Conservation (phyloP, 2,888 invertebrate species). For the Acronicta alni region DNA sequence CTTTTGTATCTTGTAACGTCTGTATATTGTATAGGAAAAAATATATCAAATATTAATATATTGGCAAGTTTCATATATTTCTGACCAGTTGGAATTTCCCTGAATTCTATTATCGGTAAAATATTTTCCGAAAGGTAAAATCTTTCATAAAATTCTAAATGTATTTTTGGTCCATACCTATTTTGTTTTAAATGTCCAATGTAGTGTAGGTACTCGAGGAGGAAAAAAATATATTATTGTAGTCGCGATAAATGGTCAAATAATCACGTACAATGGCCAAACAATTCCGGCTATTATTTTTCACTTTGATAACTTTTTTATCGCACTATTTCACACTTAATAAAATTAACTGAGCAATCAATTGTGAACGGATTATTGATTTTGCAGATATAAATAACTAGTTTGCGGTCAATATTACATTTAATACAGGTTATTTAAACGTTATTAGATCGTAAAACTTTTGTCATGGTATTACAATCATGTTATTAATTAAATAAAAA, state of each 20-base stretch:
- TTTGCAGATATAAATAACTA: not conserved
- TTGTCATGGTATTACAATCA: not conserved
- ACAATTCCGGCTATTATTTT: slow-evolving; percentile 4
- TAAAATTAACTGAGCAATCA: not conserved
- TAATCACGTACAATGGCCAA: slow-evolving; percentile 4
- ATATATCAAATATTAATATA: no score
- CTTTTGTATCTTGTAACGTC: no score
- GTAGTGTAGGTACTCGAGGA: not conserved
- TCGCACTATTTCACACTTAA: slow-evolving; percentile 1
- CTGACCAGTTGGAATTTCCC: no score
- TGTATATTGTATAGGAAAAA: no score
- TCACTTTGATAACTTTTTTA: not conserved
- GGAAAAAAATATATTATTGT: slow-evolving; percentile 18
- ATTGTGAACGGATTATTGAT: slow-evolving; percentile 11
- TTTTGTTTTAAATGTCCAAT: not conserved
- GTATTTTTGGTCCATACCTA: not conserved
- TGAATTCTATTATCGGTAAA: not conserved
- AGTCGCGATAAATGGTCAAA: slow-evolving; percentile 3
- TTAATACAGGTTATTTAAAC: not conserved
- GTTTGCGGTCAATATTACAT: not conserved
- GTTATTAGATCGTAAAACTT: not conserved
- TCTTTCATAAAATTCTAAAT: not conserved
- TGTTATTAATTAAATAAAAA: not conserved
- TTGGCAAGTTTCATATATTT: no score
- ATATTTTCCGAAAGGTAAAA: not conserved